These are phyloP conservation scores for Bombus difficillimus DNA, from an alignment of 1,140 invertebrate genomes.

Conservation along the genomic window DNA sequence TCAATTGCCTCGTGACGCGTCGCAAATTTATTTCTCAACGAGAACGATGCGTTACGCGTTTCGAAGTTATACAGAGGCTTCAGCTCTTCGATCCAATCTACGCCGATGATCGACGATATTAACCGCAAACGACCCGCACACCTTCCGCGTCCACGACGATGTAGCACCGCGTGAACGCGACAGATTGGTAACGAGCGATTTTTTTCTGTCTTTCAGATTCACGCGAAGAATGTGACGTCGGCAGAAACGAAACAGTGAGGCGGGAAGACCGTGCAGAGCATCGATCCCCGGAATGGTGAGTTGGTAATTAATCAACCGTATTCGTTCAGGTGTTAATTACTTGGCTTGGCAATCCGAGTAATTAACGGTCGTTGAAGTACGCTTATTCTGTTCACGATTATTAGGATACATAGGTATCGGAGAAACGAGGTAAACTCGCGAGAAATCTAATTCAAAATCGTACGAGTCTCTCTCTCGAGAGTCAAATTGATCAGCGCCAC, in stretches of 20 bases:
- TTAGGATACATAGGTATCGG: background rate
- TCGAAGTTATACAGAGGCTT: background rate
- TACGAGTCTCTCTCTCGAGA: too few relatives aligned
- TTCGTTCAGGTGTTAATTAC: slow-evolving; percentile 43
- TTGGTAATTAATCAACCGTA: slow-evolving; percentile 60
- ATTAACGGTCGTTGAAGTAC: slow-evolving; percentile 60
- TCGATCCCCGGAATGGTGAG: slow-evolving; percentile 54
- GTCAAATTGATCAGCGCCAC: too few relatives aligned
- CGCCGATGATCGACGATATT: slow-evolving; percentile 5
- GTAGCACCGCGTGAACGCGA: background rate
- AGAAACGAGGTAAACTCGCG: too few relatives aligned
- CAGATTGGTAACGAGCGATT: background rate
- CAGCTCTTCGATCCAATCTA: background rate
- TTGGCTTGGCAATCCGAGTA: slow-evolving; percentile 59
- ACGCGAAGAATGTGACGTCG: slow-evolving; percentile 43
- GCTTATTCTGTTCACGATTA: slow-evolving; percentile 35
- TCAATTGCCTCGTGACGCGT: slow-evolving; percentile 11
- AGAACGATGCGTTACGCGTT: background rate
- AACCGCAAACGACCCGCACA: background rate
- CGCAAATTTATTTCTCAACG: slow-evolving; percentile 2
- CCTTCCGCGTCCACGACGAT: background rate
- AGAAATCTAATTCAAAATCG: background rate
- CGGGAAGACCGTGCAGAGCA: background rate
- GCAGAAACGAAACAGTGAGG: slow-evolving; percentile 6
- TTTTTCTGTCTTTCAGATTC: slow-evolving; percentile 55